phyloP scores from a whole-genome alignment of 53 echinoderm and acorn worm genomes.

The Pentamera pediparva region DNA sequence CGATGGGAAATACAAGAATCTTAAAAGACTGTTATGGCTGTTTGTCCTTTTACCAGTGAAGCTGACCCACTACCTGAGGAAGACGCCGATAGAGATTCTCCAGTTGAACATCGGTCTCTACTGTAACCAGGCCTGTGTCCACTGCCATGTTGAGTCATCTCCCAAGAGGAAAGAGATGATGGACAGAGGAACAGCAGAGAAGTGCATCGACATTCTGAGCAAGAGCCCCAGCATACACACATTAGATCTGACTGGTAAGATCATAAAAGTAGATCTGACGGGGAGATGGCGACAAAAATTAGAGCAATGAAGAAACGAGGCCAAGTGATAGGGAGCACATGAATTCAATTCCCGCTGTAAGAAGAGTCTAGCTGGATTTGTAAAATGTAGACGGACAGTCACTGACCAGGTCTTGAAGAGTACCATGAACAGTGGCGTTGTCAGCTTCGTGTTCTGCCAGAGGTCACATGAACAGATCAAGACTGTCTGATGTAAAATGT shows the following conservation, averaged over 20 bases:
- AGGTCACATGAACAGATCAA: no score
- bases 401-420: neutral
- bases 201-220: conserved; percentile 60
- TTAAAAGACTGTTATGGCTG: no score
- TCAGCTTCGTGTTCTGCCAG: no score
- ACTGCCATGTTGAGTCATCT: conserved; percentile 89
- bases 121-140: conserved; percentile 83
- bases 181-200: conserved; percentile 63
- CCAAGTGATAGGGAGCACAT: no score
- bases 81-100: conserved; percentile 46
- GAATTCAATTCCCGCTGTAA: no score
- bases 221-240: conserved; percentile 72
- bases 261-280: neutral
- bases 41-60: conserved; percentile 29
- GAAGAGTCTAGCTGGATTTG: neutral
- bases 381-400: neutral
- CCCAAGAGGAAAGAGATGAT: conserved; percentile 85
- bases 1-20: no score
- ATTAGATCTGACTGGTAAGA: conserved; percentile 69
- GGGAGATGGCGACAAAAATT: no score
- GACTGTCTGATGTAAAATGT: no score
- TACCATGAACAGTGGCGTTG: neutral
- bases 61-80: conserved; percentile 42
- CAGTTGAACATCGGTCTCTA: conserved; percentile 85
- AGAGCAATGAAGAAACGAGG: no score